phyloP scores from a whole-genome alignment of 2,113 vertebrate species.

The Capra hircus region DNA sequence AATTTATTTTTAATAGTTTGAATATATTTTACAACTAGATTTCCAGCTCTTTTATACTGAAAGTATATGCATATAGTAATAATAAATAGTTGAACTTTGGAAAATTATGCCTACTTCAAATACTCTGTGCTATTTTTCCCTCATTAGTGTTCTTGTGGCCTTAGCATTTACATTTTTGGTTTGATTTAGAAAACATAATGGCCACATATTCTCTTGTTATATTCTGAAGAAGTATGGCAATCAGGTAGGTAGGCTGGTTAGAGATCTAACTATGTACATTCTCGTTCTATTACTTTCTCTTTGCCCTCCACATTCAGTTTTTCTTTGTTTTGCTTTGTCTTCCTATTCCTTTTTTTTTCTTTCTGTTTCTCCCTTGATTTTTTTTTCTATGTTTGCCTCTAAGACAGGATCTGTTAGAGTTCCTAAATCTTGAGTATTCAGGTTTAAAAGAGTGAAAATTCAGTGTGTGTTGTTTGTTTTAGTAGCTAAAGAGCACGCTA shows the following conservation, averaged over 20 bases:
- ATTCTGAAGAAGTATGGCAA: background rate
- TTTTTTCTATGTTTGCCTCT: background rate
- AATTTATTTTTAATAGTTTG: conserved; percentile 18
- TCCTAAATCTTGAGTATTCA: background rate
- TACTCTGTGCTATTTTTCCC: background rate
- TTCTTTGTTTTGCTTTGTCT: background rate
- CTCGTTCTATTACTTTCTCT: background rate
- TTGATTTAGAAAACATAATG: background rate
- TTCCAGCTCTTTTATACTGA: background rate
- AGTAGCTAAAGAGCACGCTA: background rate
- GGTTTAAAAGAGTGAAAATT: background rate
- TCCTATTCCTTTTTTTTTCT: background rate
- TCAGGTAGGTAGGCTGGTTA: background rate
- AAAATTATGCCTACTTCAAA: background rate
- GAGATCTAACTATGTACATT: background rate
- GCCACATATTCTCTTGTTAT: background rate
- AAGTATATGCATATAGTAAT: background rate
- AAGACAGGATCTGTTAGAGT: background rate
- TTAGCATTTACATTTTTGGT: background rate
- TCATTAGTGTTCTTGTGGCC: background rate
- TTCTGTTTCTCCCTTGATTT: background rate
- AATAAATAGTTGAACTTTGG: background rate
- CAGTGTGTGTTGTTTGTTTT: background rate
- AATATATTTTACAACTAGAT: background rate
- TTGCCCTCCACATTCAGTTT: background rate